These are phyloP conservation scores for Melanotaenia boesemani DNA, from an alignment of 2,797 vertebrate genomes.

Conservation along the genomic window DNA sequence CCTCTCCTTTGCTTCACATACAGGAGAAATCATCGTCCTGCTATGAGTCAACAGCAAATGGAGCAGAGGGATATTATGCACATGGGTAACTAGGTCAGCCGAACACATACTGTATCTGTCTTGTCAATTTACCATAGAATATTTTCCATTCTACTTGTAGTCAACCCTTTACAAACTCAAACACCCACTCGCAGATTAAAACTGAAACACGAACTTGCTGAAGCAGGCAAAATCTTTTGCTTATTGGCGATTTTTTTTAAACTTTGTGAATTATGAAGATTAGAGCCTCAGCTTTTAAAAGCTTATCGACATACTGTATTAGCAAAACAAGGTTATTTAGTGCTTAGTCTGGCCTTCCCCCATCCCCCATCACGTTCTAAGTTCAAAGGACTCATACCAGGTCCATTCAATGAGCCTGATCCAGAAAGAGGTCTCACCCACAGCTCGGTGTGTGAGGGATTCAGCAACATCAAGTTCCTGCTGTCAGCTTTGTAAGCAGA, in stretches of 20 bases:
- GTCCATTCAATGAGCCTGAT: conserved; percentile 36
- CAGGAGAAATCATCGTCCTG: conserved; percentile 49
- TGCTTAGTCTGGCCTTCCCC: conserved; percentile 34
- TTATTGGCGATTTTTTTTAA: conserved; percentile 31
- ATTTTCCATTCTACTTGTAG: conserved; percentile 56
- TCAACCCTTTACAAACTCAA: conserved; percentile 55
- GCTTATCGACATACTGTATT: conserved; percentile 59
- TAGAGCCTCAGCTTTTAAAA: conserved; percentile 61
- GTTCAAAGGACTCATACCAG: conserved; percentile 44
- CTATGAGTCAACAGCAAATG: conserved; percentile 67
- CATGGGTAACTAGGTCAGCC: conserved; percentile 67
- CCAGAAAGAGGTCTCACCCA: conserved; percentile 31
- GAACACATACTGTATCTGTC: conserved; percentile 61
- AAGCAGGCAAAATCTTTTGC: conserved; percentile 42
- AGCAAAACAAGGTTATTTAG: conserved; percentile 67
- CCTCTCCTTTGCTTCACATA: conserved; percentile 44
- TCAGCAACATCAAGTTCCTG: conserved; percentile 44
- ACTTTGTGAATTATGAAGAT: conserved; percentile 54
- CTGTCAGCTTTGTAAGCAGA: conserved; percentile 32
- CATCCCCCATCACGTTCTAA: conserved; percentile 26
- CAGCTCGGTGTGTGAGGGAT: conserved; percentile 28
- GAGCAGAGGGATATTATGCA: conserved; percentile 63
- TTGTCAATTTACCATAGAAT: conserved; percentile 53
- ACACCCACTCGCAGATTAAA: conserved; percentile 52
- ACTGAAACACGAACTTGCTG: conserved; percentile 39